Base-by-base conservation (phyloP, 2,797 vertebrate genomes). In the Australoheros facetus region DNA sequence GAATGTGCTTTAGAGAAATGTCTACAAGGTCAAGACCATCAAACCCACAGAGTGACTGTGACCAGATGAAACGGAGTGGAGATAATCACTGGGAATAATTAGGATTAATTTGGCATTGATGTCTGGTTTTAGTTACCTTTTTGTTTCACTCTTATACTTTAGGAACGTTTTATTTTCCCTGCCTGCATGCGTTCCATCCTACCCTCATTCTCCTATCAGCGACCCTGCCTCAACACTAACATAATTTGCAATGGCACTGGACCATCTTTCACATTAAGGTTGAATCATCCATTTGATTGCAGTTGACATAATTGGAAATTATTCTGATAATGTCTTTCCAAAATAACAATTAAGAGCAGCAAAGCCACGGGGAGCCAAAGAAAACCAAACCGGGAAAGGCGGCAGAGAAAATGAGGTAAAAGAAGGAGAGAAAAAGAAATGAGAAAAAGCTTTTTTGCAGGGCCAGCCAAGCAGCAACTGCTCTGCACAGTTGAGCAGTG, bases 401-500 rank as follows among this genome's bases (percentile, higher is more conserved):
- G 73, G 77, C 55, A 39, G n/a, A 55, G 62, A 81, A 81, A 87
- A 84, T 75, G 83, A 82, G 64, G 73, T 1, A 21, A 62, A 75
- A 62, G 57, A 28, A 14, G 6, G 66, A 80, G 56, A 37, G 56
- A 48, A 73, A 73, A 74, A 84, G 58, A 79, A 62, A 87, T 57
- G 69, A 62, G 60, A 42, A 77, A 79, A 79, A 53, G 58, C 26
- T 21, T 84, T 85, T 89, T 83, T 83, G 57, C 56, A 19, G 81
- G 86, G 89, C 88, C 88, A 92, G 93, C 92, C 93, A 94, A 94
- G 93, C 94, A 88, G 92, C 91, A 91, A 92, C 92, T 85, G 88
- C 89, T 88, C 90, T 90, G 89, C 90, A 91, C 93, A 93, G 94
- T 94, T 92, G 91, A 95, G 92, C 92, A 92, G 87, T 85, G 81